These are phyloP conservation scores for Crambe crambe DNA, from an alignment of 37 sponge, comb jelly and placozoan genomes.

Conservation along the genomic window DNA sequence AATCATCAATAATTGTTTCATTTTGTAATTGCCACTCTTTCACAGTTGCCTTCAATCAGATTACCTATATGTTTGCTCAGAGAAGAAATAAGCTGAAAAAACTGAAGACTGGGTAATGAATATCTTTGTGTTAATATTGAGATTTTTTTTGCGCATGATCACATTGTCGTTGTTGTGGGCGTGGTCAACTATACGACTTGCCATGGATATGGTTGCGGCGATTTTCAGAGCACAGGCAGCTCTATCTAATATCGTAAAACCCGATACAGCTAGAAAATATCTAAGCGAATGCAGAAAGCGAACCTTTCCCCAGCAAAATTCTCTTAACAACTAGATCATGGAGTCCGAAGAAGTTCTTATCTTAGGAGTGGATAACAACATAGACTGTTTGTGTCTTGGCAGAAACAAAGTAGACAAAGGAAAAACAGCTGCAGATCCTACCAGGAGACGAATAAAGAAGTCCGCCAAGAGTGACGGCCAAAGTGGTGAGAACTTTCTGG, in stretches of 20 bases:
- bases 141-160: conserved; percentile 22
- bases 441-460: background rate
- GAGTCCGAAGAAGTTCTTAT: conserved; percentile 16
- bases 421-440: background rate
- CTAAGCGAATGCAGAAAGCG: too few relatives aligned
- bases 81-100: conserved; percentile 63
- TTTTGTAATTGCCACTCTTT: conserved; percentile 1
- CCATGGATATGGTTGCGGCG: too few relatives aligned
- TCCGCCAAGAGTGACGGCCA: background rate
- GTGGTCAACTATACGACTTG: conserved; percentile 11
- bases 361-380: background rate
- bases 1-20: background rate
- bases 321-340: too few relatives aligned
- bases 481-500: background rate
- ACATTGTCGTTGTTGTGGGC: conserved; percentile 3
- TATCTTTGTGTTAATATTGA: background rate
- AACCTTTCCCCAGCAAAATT: too few relatives aligned
- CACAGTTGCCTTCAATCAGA: conserved; percentile 45
- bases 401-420: conserved; percentile 7
- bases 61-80: conserved; percentile 65
- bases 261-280: too few relatives aligned
- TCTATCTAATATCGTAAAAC: too few relatives aligned
- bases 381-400: conserved; percentile 15
- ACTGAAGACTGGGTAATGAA: conserved; percentile 24
- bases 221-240: too few relatives aligned